phyloP scores from a whole-genome alignment of 2,797 vertebrate genomes.

The Anolis apletophallus region DNA sequence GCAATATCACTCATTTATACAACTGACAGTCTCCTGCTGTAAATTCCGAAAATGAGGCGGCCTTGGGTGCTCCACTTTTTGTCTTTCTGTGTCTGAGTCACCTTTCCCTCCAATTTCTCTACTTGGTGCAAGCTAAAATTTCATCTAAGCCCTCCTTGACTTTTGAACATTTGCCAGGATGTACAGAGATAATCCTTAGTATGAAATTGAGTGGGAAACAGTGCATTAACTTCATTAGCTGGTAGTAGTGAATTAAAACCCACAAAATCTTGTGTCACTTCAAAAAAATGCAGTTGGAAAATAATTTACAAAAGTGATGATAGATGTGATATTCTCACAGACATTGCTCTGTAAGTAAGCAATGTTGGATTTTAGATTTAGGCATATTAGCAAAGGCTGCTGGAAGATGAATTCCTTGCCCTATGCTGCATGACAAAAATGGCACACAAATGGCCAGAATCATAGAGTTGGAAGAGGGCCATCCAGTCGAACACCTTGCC shows the following conservation, averaged over 20 bases:
- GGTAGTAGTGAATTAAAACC: conserved; percentile 51
- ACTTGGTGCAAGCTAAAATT: conserved; percentile 39
- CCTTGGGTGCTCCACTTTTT: conserved; percentile 72
- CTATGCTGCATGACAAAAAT: neutral
- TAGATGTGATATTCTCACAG: conserved; percentile 45
- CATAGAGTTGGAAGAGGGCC: no score
- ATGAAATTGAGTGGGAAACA: conserved; percentile 46
- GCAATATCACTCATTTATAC: conserved; percentile 79
- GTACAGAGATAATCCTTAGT: neutral
- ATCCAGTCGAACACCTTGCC: no score
- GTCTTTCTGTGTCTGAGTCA: conserved; percentile 66
- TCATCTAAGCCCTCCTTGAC: conserved; percentile 47
- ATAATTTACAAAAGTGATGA: conserved; percentile 64
- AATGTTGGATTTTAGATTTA: neutral
- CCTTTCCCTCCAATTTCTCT: conserved; percentile 19
- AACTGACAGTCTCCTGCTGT: conserved; percentile 71
- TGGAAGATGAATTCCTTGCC: neutral
- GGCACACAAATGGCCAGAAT: neutral
- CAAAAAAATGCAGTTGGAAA: conserved; percentile 15
- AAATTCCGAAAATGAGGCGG: conserved; percentile 71
- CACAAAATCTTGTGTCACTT: conserved; percentile 50
- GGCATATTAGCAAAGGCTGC: neutral
- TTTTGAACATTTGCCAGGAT: conserved; percentile 46
- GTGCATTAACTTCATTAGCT: conserved; percentile 60
- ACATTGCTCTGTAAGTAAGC: conserved; percentile 55